A percentile compares a stretch with the other conserved stretches of the same genome.
Conservation (phyloP, 2,888 invertebrate species). For the Dryocosmus kuriphilus region DNA sequence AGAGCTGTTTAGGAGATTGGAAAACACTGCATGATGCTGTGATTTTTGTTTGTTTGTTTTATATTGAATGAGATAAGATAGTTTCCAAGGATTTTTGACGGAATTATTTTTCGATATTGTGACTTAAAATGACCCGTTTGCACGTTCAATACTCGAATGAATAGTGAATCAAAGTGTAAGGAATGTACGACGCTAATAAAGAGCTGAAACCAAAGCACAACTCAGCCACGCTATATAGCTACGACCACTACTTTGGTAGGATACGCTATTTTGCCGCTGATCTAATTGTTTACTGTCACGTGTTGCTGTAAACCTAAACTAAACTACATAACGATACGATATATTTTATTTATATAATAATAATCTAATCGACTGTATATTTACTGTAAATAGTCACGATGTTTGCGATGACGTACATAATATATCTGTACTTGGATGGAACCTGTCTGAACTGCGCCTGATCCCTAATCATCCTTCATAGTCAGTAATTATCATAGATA, state of each 20-base stretch:
- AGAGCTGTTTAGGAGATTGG: not conserved
- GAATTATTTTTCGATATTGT: not conserved
- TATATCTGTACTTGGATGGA: conserved; percentile 76
- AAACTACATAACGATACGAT: conserved; percentile 67
- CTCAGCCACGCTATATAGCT: conserved; percentile 68
- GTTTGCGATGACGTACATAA: conserved; percentile 75
- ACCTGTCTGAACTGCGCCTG: conserved; percentile 61
- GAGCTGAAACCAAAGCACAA: conserved; percentile 54
- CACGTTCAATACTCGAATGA: conserved; percentile 44
- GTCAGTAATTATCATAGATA: not conserved
- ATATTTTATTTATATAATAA: conserved; percentile 75
- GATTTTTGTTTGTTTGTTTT: not conserved
- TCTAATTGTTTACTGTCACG: conserved; percentile 77
- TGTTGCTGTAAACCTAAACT: conserved; percentile 74
- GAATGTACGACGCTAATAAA: conserved; percentile 40
- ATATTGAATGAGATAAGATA: not conserved
- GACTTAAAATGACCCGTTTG: conserved; percentile 10
- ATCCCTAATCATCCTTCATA: conserved; percentile 2
- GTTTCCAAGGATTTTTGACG: not conserved
- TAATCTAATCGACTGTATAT: conserved; percentile 74
- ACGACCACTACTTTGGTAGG: conserved; percentile 75
- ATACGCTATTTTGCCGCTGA: conserved; percentile 76
- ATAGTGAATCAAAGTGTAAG: conserved; percentile 54
- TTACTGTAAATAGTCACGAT: conserved; percentile 77
- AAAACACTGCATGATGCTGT: not conserved